Base-by-base conservation (phyloP, 2,888 invertebrate species). In the Cancer borealis region DNA sequence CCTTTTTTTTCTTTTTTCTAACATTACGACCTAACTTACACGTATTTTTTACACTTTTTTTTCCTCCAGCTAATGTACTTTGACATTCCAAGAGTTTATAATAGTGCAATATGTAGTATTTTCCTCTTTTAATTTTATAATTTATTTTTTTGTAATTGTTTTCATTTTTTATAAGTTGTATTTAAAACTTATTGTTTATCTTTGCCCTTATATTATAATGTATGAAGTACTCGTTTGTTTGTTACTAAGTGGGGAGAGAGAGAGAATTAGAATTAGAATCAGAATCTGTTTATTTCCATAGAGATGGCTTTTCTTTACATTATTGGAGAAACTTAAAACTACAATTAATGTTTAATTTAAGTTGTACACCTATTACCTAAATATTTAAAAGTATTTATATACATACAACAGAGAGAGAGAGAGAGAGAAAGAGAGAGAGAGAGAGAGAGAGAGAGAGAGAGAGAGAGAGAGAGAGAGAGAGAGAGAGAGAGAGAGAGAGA, bases 401-500 rank as follows among this genome's bases (percentile, higher is more conserved):
- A n/a, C n/a, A n/a, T n/a, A n/a, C n/a, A n/a, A 54, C 8, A 39
- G 39, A 39, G 39, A 14, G 54, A 54, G 54, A 10, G 10, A 17
- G 17, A 54, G 12, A 17, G 54, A 54, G 54, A 66, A 17, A 66
- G 66, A 66, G 66, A 66, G 66, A 66, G 66, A 66, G 66, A 66
- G 66, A 66, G 66, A 66, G 66, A 66, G 66, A 66, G 66, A 66
- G 66, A 66, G 66, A 66, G 66, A 66, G 66, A 66, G 66, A 66
- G 66, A 54, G 66, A 79, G 79, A 79, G 79, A 79, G 79, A 79
- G 79, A 79, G 79, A 79, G 79, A 79, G 79, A 79, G 79, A 79
- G 79, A 79, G 79, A 79, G 79, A 79, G 79, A 79, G 79, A 79
- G 79, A 79, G 79, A 79, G 79, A 79, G 79, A 79, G 79, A 79